Conservation (phyloP, 2,888 invertebrate genomes). For the Eilema caniola region DNA sequence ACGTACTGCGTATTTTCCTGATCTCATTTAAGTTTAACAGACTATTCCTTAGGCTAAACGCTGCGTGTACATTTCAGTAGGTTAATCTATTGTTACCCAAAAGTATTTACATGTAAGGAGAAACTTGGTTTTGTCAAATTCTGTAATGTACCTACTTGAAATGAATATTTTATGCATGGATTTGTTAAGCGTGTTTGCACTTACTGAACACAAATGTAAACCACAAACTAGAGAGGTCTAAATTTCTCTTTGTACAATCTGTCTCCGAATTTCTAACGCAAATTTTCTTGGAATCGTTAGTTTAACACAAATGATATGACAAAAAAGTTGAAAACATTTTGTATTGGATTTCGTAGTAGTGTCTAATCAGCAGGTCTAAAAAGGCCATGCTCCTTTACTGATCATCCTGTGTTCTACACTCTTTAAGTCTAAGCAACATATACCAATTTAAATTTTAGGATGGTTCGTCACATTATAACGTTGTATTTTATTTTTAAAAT, state of each 20-base stretch:
- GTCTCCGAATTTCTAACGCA: not conserved
- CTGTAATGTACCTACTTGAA: not conserved
- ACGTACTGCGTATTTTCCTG: conserved; percentile 46
- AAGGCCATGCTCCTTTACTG: too few species aligned
- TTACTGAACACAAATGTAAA: conserved; percentile 5
- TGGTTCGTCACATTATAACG: too few species aligned
- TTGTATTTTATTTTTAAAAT: too few species aligned
- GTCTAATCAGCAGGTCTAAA: too few species aligned
- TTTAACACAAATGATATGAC: not conserved
- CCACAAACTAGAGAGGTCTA: not conserved
- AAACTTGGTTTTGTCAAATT: conserved; percentile 16
- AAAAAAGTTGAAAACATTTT: not conserved
- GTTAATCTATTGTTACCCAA: conserved; percentile 36
- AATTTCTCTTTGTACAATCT: not conserved
- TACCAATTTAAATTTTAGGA: too few species aligned
- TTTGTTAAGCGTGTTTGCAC: conserved; percentile 9
- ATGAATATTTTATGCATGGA: conserved; percentile 12
- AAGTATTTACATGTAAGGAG: conserved; percentile 35
- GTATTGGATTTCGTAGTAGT: not conserved
- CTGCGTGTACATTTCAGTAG: conserved; percentile 35
- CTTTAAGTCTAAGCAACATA: too few species aligned
- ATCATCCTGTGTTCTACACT: too few species aligned
- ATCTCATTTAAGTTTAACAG: conserved; percentile 50
- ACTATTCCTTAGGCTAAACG: conserved; percentile 42
- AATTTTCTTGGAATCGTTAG: not conserved